Percentiles rank a stretch among this genome's conserved stretches.
Evolutionary conservation across 1,140 invertebrate species (phyloP).

Genomic region (Drosophila sucinea): DNA sequence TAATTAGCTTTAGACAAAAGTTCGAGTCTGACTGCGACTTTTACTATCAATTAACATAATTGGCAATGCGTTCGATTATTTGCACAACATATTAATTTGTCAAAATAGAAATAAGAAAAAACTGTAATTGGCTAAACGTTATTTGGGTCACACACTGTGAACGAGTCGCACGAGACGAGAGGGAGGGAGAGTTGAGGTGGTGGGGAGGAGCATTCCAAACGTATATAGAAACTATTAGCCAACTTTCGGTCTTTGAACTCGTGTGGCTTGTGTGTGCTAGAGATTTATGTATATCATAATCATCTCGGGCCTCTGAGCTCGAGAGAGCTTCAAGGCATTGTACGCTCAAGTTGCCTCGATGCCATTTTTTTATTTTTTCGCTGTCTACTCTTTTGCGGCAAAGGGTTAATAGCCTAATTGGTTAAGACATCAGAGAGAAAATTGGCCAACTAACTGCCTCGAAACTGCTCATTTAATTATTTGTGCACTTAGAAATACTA

Average conservation of each 20-base stretch:
- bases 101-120: conserved; percentile 41
- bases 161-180: conserved; percentile 1
- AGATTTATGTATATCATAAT: conserved; percentile 77
- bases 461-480: neutral
- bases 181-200: neutral
- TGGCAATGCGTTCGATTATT: conserved; percentile 61
- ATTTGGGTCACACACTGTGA: conserved; percentile 45
- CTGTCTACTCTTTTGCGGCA: neutral
- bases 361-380: neutral
- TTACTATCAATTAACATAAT: conserved; percentile 79
- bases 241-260: conserved; percentile 56
- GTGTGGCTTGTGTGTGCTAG: conserved; percentile 16
- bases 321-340: conserved; percentile 27
- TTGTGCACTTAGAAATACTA: neutral
- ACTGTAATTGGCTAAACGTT: conserved; percentile 51
- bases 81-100: conserved; percentile 62
- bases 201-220: conserved; percentile 9
- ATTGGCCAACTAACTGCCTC: too few species aligned
- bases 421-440: neutral
- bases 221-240: conserved; percentile 51
- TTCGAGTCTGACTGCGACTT: conserved; percentile 49
- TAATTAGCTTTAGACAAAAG: conserved; percentile 57
- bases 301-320: conserved; percentile 25
- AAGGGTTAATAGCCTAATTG: conserved; percentile 10
- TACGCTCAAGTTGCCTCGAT: conserved; percentile 32